Evolutionary conservation across 2,113 vertebrate species (phyloP), one percentile per base, ranked within the genome.

Genomic region (Lontra canadensis): DNA sequence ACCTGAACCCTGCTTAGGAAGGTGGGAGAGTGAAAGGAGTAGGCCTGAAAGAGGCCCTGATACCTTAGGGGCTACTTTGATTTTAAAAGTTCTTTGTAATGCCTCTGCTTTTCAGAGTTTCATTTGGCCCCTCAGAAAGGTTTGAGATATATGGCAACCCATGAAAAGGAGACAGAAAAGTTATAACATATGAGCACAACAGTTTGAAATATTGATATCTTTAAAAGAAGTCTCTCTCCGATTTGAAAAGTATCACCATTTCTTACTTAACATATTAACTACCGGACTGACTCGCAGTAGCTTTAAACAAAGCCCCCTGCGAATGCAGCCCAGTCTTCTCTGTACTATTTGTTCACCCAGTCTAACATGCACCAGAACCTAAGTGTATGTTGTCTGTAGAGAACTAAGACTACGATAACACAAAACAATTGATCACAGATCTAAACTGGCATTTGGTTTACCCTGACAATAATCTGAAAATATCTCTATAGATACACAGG

Each of bases 391-490:
- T 98, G 96, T 97, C 95, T 97, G 90, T 97, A 82, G 98, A 98
- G 98, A 98, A 98, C 98, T 97, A 98, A 98, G 96, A 97, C 98
- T 96, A 96, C 93, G 97, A 92, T 98, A 97, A 98, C 96, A 96
- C 44, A 63, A 93, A 98, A 98, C 34, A 90, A 94, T 98, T 98
- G 97, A 98, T 98, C 98, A 97, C 98, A 98, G 98, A 99, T 98
- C 98, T 98, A 98, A 99, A 98, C 96, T 96, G 98, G 98, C 98
- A 97, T 98, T 98, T 97, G 95, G 97, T 98, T 99, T 98, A 97
- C 90, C 92, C 88, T 98, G 97, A 98, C 98, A 98, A 97, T 98
- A 98, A 98, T 96, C 96, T 97, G 96, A 57, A 93, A 98, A 98
- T 98, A 98, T 93, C 95, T 98, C 88, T 98, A 79, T 97, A 97